phyloP scores from a whole-genome alignment of 2,113 vertebrate species.

The Nesogale talazaci region DNA sequence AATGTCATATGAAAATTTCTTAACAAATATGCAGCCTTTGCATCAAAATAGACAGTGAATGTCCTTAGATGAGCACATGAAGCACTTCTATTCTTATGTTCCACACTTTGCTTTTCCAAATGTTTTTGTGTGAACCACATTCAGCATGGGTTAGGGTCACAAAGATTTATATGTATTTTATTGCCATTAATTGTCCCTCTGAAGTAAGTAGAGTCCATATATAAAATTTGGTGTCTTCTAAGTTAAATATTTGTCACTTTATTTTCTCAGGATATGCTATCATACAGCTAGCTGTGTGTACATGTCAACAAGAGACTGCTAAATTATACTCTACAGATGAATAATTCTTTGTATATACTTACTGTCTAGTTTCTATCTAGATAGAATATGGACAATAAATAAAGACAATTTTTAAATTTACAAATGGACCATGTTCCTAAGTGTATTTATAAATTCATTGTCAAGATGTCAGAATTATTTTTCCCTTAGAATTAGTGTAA shows the following conservation, averaged over 20 bases:
- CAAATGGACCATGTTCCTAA: not conserved
- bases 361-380: not conserved
- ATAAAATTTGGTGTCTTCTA: not conserved
- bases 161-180: no score
- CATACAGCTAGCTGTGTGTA: not conserved
- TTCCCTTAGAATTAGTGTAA: conserved; percentile 2
- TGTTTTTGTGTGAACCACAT: no score
- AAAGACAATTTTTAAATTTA: not conserved
- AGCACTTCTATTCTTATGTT: no score
- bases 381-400: not conserved
- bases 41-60: no score
- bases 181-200: not conserved
- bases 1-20: no score
- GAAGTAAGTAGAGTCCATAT: not conserved
- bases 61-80: no score
- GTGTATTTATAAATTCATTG: not conserved
- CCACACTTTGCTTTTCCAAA: no score
- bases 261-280: not conserved
- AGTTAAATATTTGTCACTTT: not conserved
- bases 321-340: not conserved
- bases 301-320: not conserved
- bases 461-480: conserved; percentile 7
- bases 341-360: not conserved
- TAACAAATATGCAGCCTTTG: no score
- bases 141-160: no score